These are phyloP conservation scores for Theonella swinhoei DNA, from an alignment of 37 sponge, comb jelly and placozoan genomes.

Conservation along the genomic window DNA sequence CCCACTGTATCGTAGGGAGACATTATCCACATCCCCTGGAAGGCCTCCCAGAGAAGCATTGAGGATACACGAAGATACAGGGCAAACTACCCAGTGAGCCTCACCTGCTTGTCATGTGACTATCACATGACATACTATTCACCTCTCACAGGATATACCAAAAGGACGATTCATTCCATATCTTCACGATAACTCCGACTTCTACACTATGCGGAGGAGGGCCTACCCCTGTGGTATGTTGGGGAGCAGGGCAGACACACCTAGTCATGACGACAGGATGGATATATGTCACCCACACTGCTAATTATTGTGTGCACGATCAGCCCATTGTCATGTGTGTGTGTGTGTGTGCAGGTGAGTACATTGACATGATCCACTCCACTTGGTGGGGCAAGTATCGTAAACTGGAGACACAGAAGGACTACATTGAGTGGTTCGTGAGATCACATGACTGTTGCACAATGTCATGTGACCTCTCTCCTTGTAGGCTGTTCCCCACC, in stretches of 20 bases:
- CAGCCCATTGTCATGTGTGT: too few species aligned
- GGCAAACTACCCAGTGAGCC: background rate
- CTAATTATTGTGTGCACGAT: too few species aligned
- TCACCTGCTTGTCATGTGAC: background rate
- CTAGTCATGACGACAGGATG: background rate
- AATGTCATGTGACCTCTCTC: background rate
- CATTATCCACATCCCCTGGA: background rate
- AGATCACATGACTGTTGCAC: background rate
- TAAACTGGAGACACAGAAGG: background rate
- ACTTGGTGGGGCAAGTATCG: background rate
- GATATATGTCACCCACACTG: too few species aligned
- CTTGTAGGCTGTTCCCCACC: background rate
- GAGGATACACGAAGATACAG: background rate
- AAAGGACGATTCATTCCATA: background rate
- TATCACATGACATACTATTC: background rate
- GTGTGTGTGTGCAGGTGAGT: conserved; percentile 1
- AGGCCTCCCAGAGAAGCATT: background rate
- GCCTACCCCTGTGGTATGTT: background rate
- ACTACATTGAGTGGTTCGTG: background rate
- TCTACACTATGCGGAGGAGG: background rate
- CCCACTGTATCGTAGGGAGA: background rate
- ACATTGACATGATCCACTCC: background rate
- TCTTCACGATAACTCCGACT: background rate
- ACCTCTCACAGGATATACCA: background rate
- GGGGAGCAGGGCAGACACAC: background rate